Base-by-base conservation (phyloP, 2,888 invertebrate species). In the Timema podura region DNA sequence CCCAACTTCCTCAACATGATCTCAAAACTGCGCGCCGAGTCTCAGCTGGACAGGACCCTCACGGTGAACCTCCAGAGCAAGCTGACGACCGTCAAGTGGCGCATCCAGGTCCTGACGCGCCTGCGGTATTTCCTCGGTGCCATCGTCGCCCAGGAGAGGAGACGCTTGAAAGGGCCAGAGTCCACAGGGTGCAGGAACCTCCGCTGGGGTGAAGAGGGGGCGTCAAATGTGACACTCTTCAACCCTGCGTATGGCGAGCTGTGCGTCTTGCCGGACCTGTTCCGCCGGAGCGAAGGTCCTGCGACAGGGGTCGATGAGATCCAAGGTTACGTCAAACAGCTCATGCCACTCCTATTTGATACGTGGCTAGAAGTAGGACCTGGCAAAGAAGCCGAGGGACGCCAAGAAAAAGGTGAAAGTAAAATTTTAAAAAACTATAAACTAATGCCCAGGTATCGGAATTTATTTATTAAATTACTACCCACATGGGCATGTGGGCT, bases 1-100 rank as follows among this genome's bases (percentile, higher is more conserved):
- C 87, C 89, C 0, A 91, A 91, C 78, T 92, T 96, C 76, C 82
- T 96, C 10, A 90, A 92, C 75, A 89, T 96, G 85, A 93, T 96
- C 78, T 95, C 95, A 0, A 90, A 88, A 74, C 80, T 89, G 59
- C 83, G 87, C 67, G 82, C 84, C 13, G 89, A 90, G 78, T 85
- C 87, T 5, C 86, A 85, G 71, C 84, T 87, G n/a, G 88, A 87
- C 16, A 84, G 92, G 75, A 88, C 88, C 57, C 82, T 94, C 10
- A 88, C 87, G 10, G 83, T 90, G 0, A 89, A 90, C 77, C 83
- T 93, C 70, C 87, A 86, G 64, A 89, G 89, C 74, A 89, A 89
- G 80, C 86, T 88, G 67, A 91, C 92, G 0, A 90, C 88, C 76
- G 87, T 90, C 0, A 89, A 89, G 77, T 94, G 93, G 93, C 85